Percentiles rank a stretch among this genome's conserved stretches.
Evolutionary conservation across 2,797 vertebrate genomes (phyloP).

Genomic region (Cynopterus sphinx): DNA sequence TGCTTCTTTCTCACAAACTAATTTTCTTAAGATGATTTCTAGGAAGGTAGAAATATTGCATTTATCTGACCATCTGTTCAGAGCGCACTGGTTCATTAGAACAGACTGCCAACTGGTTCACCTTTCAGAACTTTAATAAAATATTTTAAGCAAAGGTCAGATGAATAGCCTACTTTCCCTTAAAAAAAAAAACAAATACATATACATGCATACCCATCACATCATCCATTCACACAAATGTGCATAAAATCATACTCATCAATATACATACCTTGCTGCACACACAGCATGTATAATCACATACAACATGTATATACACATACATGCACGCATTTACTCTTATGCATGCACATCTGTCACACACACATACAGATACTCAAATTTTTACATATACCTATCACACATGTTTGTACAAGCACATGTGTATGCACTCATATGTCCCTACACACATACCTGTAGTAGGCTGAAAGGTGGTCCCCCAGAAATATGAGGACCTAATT

Average conservation of each 20-base stretch:
- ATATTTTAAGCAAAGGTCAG: conserved; percentile 43
- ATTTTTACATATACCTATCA: background rate
- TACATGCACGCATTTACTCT: too few species aligned
- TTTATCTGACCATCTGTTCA: conserved; percentile 76
- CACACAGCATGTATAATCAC: too few species aligned
- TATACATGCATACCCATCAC: background rate
- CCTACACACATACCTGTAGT: background rate
- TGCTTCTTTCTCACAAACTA: conserved; percentile 71
- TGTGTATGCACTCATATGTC: background rate
- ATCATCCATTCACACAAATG: background rate
- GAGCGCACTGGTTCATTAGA: conserved; percentile 51
- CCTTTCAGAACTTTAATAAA: conserved; percentile 49
- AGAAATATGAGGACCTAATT: background rate
- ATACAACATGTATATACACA: background rate
- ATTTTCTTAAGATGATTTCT: conserved; percentile 72
- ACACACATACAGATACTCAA: background rate
- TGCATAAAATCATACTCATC: background rate
- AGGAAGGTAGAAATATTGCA: conserved; percentile 57
- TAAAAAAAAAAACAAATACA: background rate
- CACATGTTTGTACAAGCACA: background rate
- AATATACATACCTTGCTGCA: too few species aligned
- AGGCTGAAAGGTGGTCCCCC: background rate
- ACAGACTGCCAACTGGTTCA: conserved; percentile 33
- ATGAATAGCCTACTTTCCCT: background rate
- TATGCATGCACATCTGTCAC: background rate